Base-by-base conservation (phyloP, 2,797 vertebrate genomes). In the Fistularia tabacaria region DNA sequence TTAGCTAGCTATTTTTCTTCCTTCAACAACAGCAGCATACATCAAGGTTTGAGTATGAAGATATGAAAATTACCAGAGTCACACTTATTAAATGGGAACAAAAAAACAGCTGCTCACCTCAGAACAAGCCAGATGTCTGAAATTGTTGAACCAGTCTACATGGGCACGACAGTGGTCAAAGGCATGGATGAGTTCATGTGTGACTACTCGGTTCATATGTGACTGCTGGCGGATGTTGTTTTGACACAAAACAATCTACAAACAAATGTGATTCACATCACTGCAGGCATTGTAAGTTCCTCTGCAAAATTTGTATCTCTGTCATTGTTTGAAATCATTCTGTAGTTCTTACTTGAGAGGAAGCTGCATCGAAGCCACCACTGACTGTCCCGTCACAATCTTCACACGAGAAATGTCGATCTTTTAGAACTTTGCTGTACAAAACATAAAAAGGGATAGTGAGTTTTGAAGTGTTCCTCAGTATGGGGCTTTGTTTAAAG, bases 111-210 rank as follows among this genome's bases (percentile, higher is more conserved):
- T 12, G 40, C 91, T 90, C 79, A 97, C 97, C 93, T 99, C 97
- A 12, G 97, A 97, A 74, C 97, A 99, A 0, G 97, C 97, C 66
- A 99, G 73, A 39, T 99, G 97, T 45, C 87, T 93, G 60, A 91
- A 86, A 49, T 94, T 94, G 72, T 87, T 90, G 83, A 98, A 99
- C 95, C 97, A 99, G 84, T 98, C 91, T 1, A 98, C 95, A 0
- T 97, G 89, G 10, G 96, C 97, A 3, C 96, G 91, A 39, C 97
- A 99, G 77, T 99, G 97, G 83, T 99, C 97, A 43, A 95, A 99
- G 0, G 96, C 94, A 3, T 99, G 97, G 56, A 99, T 94, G 61
- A 99, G 92, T 65, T 99, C 97, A 1, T 99, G 97, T 1, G 94
- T 91, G 46, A 98, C 94, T 46, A 99, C 94, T 0, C 94, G 83